These are phyloP conservation scores for Holotrichia oblita DNA, from an alignment of 1,140 invertebrate species.

Conservation along the genomic window DNA sequence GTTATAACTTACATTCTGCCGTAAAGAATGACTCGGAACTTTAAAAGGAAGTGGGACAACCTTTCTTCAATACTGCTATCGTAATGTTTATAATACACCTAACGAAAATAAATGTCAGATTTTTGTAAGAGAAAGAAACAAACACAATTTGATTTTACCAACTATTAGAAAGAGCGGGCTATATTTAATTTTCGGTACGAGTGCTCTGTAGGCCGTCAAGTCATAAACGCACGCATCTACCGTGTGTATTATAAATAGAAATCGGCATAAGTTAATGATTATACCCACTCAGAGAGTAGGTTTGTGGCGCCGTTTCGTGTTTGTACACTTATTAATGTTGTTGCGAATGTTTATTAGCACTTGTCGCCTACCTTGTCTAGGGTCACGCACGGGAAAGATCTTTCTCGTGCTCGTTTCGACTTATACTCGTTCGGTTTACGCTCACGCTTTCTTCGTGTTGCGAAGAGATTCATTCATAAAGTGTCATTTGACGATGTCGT, in stretches of 20 bases:
- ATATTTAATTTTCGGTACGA: slow-evolving; percentile 28
- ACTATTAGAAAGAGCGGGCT: not conserved
- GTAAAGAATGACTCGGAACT: too few species aligned
- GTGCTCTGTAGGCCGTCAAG: slow-evolving; percentile 44
- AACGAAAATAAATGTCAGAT: not conserved
- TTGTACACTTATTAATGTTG: slow-evolving; percentile 50
- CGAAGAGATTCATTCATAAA: slow-evolving; percentile 34
- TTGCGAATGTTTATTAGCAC: slow-evolving; percentile 49
- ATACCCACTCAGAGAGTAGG: slow-evolving; percentile 49
- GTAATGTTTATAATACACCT: not conserved
- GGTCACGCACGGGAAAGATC: slow-evolving; percentile 37
- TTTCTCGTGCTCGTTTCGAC: slow-evolving; percentile 5
- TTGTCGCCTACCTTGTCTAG: slow-evolving; percentile 44
- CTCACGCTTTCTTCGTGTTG: not conserved
- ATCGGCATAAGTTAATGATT: slow-evolving; percentile 48
- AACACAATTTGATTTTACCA: not conserved
- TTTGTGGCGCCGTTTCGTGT: slow-evolving; percentile 49
- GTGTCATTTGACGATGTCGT: not conserved
- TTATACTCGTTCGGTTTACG: not conserved
- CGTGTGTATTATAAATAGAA: slow-evolving; percentile 47
- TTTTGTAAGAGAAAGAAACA: not conserved
- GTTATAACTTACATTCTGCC: too few species aligned
- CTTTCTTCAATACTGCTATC: not conserved
- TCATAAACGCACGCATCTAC: slow-evolving; percentile 43
- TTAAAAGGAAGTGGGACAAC: not conserved